Evolutionary conservation across 2,888 invertebrate species (phyloP).

Genomic region (Venustoraphidia nigricollis): DNA sequence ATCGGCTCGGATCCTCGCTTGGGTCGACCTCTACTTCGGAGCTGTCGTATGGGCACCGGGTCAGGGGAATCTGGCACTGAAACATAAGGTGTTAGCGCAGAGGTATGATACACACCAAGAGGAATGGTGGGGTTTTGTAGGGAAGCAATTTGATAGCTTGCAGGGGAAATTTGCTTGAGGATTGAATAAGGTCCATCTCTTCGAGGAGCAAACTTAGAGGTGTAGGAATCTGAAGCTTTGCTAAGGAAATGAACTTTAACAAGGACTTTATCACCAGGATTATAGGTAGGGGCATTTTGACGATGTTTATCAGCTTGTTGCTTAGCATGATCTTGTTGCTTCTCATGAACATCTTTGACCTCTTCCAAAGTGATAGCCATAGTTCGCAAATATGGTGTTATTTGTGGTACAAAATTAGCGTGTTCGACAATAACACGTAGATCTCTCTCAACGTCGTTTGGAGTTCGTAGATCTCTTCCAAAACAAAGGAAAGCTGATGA

Average conservation of each 20-base stretch:
- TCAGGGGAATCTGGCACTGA: too few species aligned
- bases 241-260: conserved; percentile 9
- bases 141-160: background rate
- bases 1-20: too few species aligned
- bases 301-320: conserved; percentile 3
- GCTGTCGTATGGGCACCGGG: too few species aligned
- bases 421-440: background rate
- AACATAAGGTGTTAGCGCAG: too few species aligned
- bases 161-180: background rate
- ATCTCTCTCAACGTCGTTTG: conserved; percentile 7
- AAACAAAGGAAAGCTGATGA: conserved; percentile 17
- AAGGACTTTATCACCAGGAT: conserved; percentile 9
- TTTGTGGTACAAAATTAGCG: conserved; percentile 7
- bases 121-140: too few species aligned
- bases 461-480: conserved; percentile 16
- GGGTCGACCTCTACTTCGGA: too few species aligned
- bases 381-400: conserved; percentile 4
- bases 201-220: conserved; percentile 14
- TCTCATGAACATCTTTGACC: conserved; percentile 5
- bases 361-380: background rate
- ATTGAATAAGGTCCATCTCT: conserved; percentile 15
- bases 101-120: too few species aligned
- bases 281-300: conserved; percentile 5
- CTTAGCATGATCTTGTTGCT: background rate
- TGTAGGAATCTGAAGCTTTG: conserved; percentile 5